Evolutionary conservation across 1,140 invertebrate genomes (phyloP), one percentile per base, ranked within the genome.

Genomic region (Hydropsyche tenuis): DNA sequence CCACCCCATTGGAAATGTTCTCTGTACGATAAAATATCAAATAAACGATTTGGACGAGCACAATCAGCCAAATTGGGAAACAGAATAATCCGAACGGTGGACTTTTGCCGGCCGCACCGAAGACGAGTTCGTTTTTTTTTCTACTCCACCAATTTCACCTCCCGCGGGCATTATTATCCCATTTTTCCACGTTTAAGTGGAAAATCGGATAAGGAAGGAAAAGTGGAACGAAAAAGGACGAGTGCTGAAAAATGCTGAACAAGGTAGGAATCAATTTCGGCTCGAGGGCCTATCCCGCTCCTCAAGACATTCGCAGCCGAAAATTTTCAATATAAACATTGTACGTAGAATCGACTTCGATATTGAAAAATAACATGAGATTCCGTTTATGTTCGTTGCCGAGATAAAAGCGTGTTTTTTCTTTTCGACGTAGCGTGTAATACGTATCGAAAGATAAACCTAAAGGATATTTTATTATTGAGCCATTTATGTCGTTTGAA

Each of bases 141-240:
- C n/a, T n/a, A n/a, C n/a, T n/a, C n/a, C 37, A 69, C 68, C 72
- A 73, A 69, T 73, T 73, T 56, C 18, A 37, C 43, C 48, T 22
- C 64, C 27, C 37, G 64, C 25, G 64, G 64, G 23, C 64, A 73
- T 73, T 73, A 73, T 73, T 73, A 73, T 73, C 72, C 65, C 27
- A 42, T 68, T 73, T 73, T 37, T 53, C 18, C 37, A 69, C 37
- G 51, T 56, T 45, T 65, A 73, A 73, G 65, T 66, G 65, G 72
- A 73, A 73, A 73, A 73, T 73, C 65, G 45, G 65, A 68, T 66
- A 60, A 68, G 30, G 48, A 16, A 14, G 56, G 30, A 37, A 37
- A 37, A 37, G 22, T 27, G 23, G 23, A 9, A 60, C 56, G 23
- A 53, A 12, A 27, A 25, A 20, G 56, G 56, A 60, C 56, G 56